phyloP scores from a whole-genome alignment of 2,888 invertebrate genomes.

The Dilophus febrilis region DNA sequence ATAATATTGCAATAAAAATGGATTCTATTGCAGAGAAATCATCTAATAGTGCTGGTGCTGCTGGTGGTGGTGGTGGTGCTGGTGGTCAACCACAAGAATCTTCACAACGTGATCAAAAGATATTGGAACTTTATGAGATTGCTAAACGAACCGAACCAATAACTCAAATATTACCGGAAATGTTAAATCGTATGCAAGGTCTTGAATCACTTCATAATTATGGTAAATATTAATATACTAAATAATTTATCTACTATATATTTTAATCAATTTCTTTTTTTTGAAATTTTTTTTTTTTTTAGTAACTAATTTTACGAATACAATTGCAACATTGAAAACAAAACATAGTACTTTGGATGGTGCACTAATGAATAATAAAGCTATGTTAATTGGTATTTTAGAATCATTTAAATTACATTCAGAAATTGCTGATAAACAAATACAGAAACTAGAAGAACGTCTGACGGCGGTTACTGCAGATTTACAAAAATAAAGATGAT shows the following conservation, averaged over 20 bases:
- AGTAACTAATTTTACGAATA: slow-evolving; percentile 79
- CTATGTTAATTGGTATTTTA: slow-evolving; percentile 58
- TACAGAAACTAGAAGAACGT: slow-evolving; percentile 54
- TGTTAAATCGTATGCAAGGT: slow-evolving; percentile 71
- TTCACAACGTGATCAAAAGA: slow-evolving; percentile 48
- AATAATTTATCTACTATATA: slow-evolving; percentile 1
- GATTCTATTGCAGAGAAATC: slow-evolving; percentile 43
- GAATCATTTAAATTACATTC: slow-evolving; percentile 65
- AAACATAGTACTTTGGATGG: slow-evolving; percentile 53
- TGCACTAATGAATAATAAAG: slow-evolving; percentile 61
- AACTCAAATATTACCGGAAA: slow-evolving; percentile 55
- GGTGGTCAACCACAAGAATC: slow-evolving; percentile 25
- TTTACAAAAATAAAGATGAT: too few relatives aligned
- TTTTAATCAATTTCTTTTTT: not conserved
- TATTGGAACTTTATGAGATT: slow-evolving; percentile 60
- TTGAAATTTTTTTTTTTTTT: slow-evolving; percentile 16
- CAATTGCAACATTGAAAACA: slow-evolving; percentile 62
- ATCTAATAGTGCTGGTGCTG: too few relatives aligned
- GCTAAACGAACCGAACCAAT: slow-evolving; percentile 73
- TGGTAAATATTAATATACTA: slow-evolving; percentile 55
- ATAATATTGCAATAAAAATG: slow-evolving; percentile 58
- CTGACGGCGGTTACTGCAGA: too few relatives aligned
- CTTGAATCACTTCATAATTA: slow-evolving; percentile 78
- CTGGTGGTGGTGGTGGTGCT: too few relatives aligned
- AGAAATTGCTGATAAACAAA: slow-evolving; percentile 58